These are phyloP conservation scores for Propithecus perrieri DNA, from an alignment of 2,797 vertebrate species.

Conservation along the genomic window DNA sequence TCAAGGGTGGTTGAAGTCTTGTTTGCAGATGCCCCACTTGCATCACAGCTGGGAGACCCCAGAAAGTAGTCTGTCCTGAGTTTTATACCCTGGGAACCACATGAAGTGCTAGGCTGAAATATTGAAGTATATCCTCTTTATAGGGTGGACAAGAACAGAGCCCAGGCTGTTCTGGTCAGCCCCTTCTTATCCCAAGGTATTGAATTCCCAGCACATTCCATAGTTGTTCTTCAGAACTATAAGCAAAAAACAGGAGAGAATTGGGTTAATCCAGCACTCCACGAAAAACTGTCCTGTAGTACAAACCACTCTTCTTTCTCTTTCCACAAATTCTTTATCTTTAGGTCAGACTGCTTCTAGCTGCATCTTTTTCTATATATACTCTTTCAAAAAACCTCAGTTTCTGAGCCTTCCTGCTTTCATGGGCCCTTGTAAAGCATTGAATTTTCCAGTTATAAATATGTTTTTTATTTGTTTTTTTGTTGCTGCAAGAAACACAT, in stretches of 20 bases:
- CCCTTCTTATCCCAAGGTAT: neutral
- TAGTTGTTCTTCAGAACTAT: neutral
- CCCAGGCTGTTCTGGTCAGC: neutral
- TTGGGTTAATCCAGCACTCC: neutral
- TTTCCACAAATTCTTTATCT: neutral
- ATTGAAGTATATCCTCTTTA: neutral
- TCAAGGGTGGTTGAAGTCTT: neutral
- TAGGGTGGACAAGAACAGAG: neutral
- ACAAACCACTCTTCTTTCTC: neutral
- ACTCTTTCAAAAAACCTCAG: neutral
- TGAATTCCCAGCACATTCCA: neutral
- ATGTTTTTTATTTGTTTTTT: neutral
- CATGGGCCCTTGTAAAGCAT: neutral
- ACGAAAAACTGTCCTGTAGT: neutral
- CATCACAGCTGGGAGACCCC: neutral
- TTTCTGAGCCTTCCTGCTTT: neutral
- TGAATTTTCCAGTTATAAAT: neutral
- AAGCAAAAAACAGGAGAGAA: neutral
- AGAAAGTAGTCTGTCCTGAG: neutral
- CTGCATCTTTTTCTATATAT: neutral
- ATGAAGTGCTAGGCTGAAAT: neutral
- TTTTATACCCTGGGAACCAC: neutral
- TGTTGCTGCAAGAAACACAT: neutral
- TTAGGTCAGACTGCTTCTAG: neutral
- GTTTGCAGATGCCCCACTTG: neutral